A percentile compares a stretch with the other conserved stretches of the same genome.
These are phyloP conservation scores for Sclerodermus sp. DNA, from an alignment of 2,888 invertebrate species.

Conservation along the genomic window DNA sequence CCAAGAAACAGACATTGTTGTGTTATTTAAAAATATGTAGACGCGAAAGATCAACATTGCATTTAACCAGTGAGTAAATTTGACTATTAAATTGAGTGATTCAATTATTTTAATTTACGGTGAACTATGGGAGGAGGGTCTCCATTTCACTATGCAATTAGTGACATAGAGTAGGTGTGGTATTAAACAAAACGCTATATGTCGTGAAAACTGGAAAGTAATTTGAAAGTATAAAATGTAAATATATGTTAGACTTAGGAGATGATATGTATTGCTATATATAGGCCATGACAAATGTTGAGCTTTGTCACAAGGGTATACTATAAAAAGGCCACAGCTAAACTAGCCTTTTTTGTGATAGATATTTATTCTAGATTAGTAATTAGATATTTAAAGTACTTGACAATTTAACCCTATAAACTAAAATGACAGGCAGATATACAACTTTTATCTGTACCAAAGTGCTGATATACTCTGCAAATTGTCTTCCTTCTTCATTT, in stretches of 20 bases:
- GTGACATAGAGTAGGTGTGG: no score
- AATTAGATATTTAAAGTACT: slow-evolving; percentile 18
- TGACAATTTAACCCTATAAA: neutral
- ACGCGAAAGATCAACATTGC: no score
- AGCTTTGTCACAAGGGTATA: slow-evolving; percentile 4
- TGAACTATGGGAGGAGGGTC: no score
- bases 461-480: slow-evolving; percentile 23
- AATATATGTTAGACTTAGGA: slow-evolving; percentile 12
- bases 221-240: slow-evolving; percentile 18
- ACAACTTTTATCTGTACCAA: slow-evolving; percentile 18
- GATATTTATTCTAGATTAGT: slow-evolving; percentile 54
- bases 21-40: no score
- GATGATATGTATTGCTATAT: slow-evolving; percentile 8
- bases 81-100: no score
- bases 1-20: no score
- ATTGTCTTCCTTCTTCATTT: slow-evolving; percentile 23
- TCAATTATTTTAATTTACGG: no score
- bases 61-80: no score
- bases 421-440: slow-evolving; percentile 10
- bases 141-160: no score
- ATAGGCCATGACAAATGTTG: slow-evolving; percentile 1
- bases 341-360: slow-evolving; percentile 55
- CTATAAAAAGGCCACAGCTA: slow-evolving; percentile 23
- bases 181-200: no score
- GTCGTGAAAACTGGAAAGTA: slow-evolving; percentile 7